A percentile compares a stretch with the other conserved stretches of the same genome.
phyloP scores from a whole-genome alignment of 2,113 vertebrate genomes.

The Oriolus oriolus region DNA sequence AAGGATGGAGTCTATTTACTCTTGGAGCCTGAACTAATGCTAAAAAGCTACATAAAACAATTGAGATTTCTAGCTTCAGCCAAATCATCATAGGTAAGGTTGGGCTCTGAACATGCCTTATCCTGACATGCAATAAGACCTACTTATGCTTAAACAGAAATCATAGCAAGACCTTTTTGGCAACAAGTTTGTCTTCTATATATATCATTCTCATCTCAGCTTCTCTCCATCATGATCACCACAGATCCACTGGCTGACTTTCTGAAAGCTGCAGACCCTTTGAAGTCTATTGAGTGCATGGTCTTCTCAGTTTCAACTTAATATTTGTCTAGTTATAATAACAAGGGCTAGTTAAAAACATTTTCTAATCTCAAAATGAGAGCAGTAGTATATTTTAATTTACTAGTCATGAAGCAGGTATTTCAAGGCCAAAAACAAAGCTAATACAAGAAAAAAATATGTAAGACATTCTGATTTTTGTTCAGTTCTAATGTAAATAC shows the following conservation, averaged over 20 bases:
- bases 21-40: background rate
- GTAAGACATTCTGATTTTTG: background rate
- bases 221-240: background rate
- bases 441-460: background rate
- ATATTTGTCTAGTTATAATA: background rate
- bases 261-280: background rate
- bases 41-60: background rate
- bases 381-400: background rate
- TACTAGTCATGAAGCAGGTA: background rate
- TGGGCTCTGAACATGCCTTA: background rate
- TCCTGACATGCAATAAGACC: background rate
- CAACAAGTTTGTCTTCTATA: background rate
- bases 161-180: background rate
- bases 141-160: background rate
- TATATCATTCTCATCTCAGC: background rate
- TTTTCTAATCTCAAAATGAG: background rate
- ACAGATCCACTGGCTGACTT: background rate
- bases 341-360: background rate
- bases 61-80: background rate
- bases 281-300: background rate
- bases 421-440: background rate
- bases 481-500: background rate
- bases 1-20: background rate
- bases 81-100: background rate
- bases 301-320: background rate